Percentiles rank a stretch among this genome's conserved stretches.
Conservation (phyloP, 2,888 invertebrate genomes). For the Pandemis cinnamomeana region DNA sequence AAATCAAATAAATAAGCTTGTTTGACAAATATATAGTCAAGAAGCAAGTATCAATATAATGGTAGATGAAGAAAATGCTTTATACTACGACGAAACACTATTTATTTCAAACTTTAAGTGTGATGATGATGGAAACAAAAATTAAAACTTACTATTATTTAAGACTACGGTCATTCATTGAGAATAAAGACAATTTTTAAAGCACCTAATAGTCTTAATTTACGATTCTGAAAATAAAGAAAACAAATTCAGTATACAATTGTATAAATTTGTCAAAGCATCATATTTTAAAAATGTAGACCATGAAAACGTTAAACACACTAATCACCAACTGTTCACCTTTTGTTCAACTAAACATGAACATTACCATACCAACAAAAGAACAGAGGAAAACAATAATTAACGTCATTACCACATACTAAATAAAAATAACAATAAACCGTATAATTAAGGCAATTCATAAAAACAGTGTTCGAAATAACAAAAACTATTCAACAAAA, state of each 20-base stretch:
- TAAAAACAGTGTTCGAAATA: conserved; percentile 34
- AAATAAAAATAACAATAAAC: conserved; percentile 34
- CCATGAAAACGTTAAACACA: conserved; percentile 7
- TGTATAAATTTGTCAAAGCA: neutral
- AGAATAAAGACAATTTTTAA: neutral
- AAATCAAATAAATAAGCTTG: neutral
- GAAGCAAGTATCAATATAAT: neutral
- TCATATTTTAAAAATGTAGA: neutral
- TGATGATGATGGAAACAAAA: neutral
- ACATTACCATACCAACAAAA: conserved; percentile 26
- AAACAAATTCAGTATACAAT: neutral
- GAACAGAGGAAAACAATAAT: conserved; percentile 26
- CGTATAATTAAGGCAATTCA: conserved; percentile 17
- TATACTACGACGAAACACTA: neutral
- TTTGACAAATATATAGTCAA: too few relatives aligned
- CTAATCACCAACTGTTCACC: neutral
- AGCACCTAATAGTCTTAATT: neutral
- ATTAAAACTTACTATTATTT: too few relatives aligned
- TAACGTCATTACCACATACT: conserved; percentile 21
- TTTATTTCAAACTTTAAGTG: neutral
- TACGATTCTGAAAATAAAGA: neutral
- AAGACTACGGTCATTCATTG: neutral
- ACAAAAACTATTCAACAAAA: conserved; percentile 28
- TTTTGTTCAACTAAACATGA: conserved; percentile 23
- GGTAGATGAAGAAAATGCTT: neutral